Evolutionary conservation across 2,113 vertebrate species (phyloP), one percentile per base, ranked within the genome.

Genomic region (Gymnarchus niloticus): DNA sequence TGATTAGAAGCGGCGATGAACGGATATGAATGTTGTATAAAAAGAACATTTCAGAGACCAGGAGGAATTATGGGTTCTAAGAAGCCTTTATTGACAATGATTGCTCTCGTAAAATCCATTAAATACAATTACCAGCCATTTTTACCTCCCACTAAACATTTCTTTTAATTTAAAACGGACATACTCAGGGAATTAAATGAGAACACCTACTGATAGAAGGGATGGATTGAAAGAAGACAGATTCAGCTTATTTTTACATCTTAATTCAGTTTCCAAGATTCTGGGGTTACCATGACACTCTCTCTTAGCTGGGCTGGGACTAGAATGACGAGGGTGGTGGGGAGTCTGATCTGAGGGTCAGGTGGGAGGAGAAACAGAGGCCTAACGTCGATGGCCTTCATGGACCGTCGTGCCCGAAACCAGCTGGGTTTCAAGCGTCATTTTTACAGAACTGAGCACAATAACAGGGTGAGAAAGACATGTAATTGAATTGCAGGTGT

Each of bases 361-460:
- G 78, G 85, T 81, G 56, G n/a, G 87, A 92, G 89, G 83, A 87
- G 83, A 87, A 89, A 91, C 90, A 91, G 92, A 92, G 92, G 90
- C 89, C 80, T 91, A 94, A 93, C 94, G 94, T 93, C 94, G 94
- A 94, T 92, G 93, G 92, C 94, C 92, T 94, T 94, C 94, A 94
- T 92, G 92, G 94, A 94, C 93, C 93, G 93, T 90, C 89, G 91
- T 89, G 91, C 78, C 81, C 88, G 90, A 92, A 92, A 93, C 94
- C 89, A 91, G 89, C 89, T 90, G 85, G 85, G 93, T 93, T 92
- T 90, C 91, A 89, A 90, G 93, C 90, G 91, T 12, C 44, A 48
- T 83, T 65, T 86, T 83, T 61, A 69, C 54, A 73, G 86, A 89
- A 85, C 57, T 54, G 84, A 48, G 23, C 85, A 88, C 93, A 93